Percentiles rank a stretch among this genome's conserved stretches.
These are phyloP conservation scores for Zoanthus solanderi DNA, from an alignment of 92 coral and sea anemone genomes.

Conservation along the genomic window DNA sequence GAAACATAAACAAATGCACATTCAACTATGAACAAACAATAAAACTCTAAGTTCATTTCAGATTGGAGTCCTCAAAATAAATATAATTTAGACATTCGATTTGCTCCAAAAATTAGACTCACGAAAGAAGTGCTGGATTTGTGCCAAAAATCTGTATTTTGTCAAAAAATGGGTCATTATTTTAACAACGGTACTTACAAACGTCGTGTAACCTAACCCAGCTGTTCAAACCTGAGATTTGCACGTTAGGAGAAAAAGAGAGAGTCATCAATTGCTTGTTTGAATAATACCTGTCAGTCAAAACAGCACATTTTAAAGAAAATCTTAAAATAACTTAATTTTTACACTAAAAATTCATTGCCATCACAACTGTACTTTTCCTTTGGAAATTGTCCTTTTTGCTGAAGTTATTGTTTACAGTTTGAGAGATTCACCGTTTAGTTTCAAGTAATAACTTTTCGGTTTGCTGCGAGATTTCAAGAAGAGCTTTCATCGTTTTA, in stretches of 20 bases:
- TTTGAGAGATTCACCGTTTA: background rate
- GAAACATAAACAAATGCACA: too few species aligned
- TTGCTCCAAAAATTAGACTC: too few species aligned
- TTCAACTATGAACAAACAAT: too few species aligned
- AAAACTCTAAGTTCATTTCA: too few species aligned
- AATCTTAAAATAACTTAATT: background rate
- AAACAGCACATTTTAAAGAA: slow-evolving; percentile 7
- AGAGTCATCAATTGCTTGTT: slow-evolving; percentile 52
- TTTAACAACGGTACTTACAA: too few species aligned
- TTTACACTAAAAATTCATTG: slow-evolving; percentile 14
- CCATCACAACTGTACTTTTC: background rate
- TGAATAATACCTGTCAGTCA: slow-evolving; percentile 68
- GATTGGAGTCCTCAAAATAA: too few species aligned
- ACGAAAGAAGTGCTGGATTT: too few species aligned
- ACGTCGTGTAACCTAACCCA: slow-evolving; percentile 19
- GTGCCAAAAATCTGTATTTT: too few species aligned
- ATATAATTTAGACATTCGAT: too few species aligned
- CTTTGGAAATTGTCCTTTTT: slow-evolving; percentile 4
- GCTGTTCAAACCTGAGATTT: slow-evolving; percentile 27
- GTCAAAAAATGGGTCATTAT: too few species aligned
- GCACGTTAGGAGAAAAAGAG: background rate
- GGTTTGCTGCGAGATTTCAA: background rate
- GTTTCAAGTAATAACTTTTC: background rate
- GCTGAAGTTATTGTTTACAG: background rate
- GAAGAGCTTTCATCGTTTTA: background rate